Percentiles rank a stretch among this genome's conserved stretches.
phyloP scores from a whole-genome alignment of 2,113 vertebrate genomes.

The Hippocampus barbouri region DNA sequence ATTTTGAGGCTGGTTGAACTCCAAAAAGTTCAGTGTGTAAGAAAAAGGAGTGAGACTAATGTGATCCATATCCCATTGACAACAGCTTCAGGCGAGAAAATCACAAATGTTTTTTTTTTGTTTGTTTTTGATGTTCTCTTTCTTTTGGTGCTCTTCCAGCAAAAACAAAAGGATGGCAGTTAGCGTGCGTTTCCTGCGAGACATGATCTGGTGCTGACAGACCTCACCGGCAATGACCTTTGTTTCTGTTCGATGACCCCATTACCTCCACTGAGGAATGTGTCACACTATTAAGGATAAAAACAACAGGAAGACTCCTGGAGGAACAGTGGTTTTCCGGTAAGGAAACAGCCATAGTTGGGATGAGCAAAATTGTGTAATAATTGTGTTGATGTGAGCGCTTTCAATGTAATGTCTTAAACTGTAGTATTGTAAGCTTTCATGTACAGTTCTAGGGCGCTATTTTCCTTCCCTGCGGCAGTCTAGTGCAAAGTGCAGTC shows the following conservation, averaged over 20 bases:
- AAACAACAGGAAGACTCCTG: constrained; percentile 1
- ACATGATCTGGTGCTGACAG: constrained; percentile 10
- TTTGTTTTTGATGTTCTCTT: constrained; percentile 13
- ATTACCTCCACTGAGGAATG: constrained; percentile 8
- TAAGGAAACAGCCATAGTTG: background rate
- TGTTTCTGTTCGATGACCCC: constrained; percentile 31
- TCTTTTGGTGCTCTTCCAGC: constrained; percentile 9
- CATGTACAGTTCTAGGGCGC: no score
- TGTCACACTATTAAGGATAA: constrained; percentile 13
- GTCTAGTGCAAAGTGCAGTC: no score
- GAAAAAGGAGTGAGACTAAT: background rate
- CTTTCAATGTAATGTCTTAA: no score
- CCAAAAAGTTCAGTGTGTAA: background rate
- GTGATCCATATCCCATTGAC: constrained; percentile 4
- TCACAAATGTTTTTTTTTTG: background rate
- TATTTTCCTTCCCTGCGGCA: no score
- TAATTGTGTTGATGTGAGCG: background rate
- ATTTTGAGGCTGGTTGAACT: no score
- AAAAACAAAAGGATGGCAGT: background rate
- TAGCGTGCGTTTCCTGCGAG: constrained; percentile 37
- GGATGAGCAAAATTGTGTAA: background rate
- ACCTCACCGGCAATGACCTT: constrained; percentile 27
- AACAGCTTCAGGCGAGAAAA: constrained; percentile 7
- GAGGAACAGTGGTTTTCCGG: background rate
- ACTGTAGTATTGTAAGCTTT: no score